Base-by-base conservation (phyloP, 2,888 invertebrate genomes). In the Acronicta alni region DNA sequence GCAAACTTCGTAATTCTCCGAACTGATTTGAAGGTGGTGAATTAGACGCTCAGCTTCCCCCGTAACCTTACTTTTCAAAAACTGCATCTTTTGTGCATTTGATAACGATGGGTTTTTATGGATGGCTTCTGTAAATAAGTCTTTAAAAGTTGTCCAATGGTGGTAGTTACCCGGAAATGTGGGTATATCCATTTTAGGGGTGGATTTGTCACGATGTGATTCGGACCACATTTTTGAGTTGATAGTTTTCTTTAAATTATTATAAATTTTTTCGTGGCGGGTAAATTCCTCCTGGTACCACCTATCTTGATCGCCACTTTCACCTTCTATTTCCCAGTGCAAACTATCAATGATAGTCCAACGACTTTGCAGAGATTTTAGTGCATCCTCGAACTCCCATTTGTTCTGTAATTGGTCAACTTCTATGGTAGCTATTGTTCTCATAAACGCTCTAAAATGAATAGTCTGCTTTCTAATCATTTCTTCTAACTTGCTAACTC, bases 381-480 rank as follows among this genome's bases (percentile, higher is more conserved):
- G 35, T 2, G 23, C 20, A n/a, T 43, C 52, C n/a, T 43, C 43
- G 12, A 52, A 52, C 20, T 52, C 52, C 52, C 52, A 52, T 12
- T 43, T 52, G 14, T 43, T 32, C 17, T 30, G 16, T 16, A 32
- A 2, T 5, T n/a, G 15, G 12, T 45, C 30, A 12, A 45, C 2
- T 16, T 45, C 45, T 12, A 32, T 32, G 30, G 12, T 42, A 3
- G 20, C 14, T 14, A 42, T 14, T 14, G 44, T 44, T 16, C 44
- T 15, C 10, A 16, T 3, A 10, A 44, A 44, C 8, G 44, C 44
- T 44, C 12, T 44, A n/a, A 44, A 44, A n/a, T 44, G 15, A 16
- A 30, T 44, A 10, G 15, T 30, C 5, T 44, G 26, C 42, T 42
- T 42, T 20, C 14, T 20, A 6, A 42, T 5, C 42, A 42, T 42